Conservation (phyloP, 1,140 invertebrate species). For the Drosophila erecta region DNA sequence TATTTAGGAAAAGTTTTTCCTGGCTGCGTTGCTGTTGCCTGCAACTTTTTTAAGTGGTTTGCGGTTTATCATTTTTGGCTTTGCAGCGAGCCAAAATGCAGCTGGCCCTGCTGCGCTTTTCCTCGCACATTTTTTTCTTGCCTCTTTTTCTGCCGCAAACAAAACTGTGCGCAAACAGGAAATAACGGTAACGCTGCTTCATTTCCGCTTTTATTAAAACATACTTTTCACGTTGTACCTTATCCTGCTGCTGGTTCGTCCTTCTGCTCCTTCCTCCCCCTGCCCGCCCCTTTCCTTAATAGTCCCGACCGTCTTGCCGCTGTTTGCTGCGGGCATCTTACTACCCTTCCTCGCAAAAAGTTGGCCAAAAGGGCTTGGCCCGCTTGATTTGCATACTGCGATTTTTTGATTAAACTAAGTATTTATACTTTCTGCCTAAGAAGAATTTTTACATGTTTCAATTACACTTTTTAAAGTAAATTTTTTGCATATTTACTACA, state of each 20-base stretch:
- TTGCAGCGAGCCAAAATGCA: constrained; percentile 61
- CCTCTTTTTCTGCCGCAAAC: constrained; percentile 48
- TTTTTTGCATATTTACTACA: too few species aligned
- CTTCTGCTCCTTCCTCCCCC: constrained; percentile 8
- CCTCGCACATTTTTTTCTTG: neutral
- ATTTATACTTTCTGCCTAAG: neutral
- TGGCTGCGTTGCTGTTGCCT: constrained; percentile 36
- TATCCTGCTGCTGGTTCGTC: constrained; percentile 57
- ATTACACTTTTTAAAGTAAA: too few species aligned
- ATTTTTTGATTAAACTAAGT: neutral
- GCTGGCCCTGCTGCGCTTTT: constrained; percentile 35
- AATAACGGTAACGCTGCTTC: constrained; percentile 82
- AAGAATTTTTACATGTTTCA: too few species aligned
- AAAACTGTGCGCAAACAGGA: constrained; percentile 78
- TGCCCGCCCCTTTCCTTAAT: constrained; percentile 6
- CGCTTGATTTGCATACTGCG: constrained; percentile 1
- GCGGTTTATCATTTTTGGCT: constrained; percentile 68
- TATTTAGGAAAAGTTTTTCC: constrained; percentile 68
- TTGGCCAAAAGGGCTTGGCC: neutral
- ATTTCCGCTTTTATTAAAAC: constrained; percentile 84
- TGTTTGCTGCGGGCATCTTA: constrained; percentile 35
- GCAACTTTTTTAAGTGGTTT: constrained; percentile 78
- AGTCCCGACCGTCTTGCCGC: constrained; percentile 24
- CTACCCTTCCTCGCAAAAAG: constrained; percentile 8
- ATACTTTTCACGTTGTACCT: constrained; percentile 80